Percentiles rank a stretch among this genome's conserved stretches.
phyloP scores from a whole-genome alignment of 2,888 invertebrate genomes.

The Aphrophora alni region DNA sequence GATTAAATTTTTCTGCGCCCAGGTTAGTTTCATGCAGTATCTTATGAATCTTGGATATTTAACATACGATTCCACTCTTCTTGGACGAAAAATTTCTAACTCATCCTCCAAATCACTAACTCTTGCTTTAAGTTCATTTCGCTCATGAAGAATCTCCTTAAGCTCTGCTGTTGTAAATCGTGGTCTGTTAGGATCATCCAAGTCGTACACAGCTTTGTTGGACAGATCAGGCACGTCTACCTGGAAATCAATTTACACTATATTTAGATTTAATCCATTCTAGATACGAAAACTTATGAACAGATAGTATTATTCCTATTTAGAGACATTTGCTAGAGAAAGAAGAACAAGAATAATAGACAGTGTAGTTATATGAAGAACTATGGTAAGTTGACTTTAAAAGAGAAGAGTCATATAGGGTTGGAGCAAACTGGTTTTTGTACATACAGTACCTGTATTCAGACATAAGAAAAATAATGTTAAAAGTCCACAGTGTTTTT shows the following conservation, averaged over 20 bases:
- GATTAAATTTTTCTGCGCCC: background rate
- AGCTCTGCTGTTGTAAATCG: constrained; percentile 85
- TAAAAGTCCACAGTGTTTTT: too few relatives aligned
- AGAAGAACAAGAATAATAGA: too few relatives aligned
- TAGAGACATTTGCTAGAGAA: too few relatives aligned
- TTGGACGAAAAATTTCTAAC: constrained; percentile 73
- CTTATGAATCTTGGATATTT: background rate
- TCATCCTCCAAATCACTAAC: constrained; percentile 95
- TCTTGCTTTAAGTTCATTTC: constrained; percentile 92
- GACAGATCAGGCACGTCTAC: background rate
- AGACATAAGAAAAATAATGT: too few relatives aligned
- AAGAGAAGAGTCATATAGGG: too few relatives aligned
- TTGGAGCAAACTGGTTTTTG: too few relatives aligned
- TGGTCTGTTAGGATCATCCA: constrained; percentile 77
- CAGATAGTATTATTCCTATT: too few relatives aligned
- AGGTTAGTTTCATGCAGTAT: background rate
- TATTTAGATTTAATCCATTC: too few relatives aligned
- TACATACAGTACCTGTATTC: too few relatives aligned
- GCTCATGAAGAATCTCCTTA: constrained; percentile 85
- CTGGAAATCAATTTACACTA: background rate
- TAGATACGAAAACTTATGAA: too few relatives aligned
- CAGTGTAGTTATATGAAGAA: too few relatives aligned
- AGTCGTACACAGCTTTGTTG: constrained; percentile 54
- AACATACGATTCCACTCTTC: constrained; percentile 25
- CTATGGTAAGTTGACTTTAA: too few relatives aligned